Evolutionary conservation across 2,113 vertebrate species (phyloP).

Genomic region (Podarcis muralis): DNA sequence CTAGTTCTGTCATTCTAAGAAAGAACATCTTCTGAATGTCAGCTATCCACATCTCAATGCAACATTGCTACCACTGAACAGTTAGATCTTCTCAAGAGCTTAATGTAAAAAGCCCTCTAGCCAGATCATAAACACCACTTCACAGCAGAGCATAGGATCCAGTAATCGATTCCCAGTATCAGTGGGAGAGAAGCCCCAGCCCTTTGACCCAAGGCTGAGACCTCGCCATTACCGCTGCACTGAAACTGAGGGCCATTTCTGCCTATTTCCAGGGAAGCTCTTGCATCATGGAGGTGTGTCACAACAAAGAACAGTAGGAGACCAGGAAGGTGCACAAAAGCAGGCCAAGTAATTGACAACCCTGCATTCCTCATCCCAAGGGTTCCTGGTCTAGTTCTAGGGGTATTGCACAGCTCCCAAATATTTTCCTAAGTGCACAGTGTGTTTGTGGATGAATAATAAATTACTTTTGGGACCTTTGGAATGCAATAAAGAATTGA

Average conservation of each 20-base stretch:
- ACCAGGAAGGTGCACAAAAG: background rate
- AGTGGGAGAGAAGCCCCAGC: background rate
- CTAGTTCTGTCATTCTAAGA: background rate
- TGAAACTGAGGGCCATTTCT: background rate
- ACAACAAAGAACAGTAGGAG: background rate
- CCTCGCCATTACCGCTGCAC: background rate
- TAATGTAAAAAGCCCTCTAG: background rate
- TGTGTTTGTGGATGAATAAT: too few relatives aligned
- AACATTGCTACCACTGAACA: background rate
- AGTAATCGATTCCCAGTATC: background rate
- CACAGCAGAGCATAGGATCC: background rate
- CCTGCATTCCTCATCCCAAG: background rate
- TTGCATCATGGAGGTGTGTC: background rate
- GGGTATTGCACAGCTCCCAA: too few relatives aligned
- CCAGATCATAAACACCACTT: background rate
- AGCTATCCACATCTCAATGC: background rate
- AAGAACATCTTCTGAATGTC: background rate
- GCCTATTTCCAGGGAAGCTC: background rate
- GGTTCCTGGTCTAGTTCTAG: background rate
- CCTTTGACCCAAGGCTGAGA: background rate
- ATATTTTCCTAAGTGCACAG: too few relatives aligned
- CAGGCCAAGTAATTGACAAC: background rate
- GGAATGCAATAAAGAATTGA: too few relatives aligned
- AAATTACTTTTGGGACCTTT: too few relatives aligned
- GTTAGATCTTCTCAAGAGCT: background rate